Evolutionary conservation across 2,113 vertebrate species (phyloP).

Genomic region (Turnix velox): DNA sequence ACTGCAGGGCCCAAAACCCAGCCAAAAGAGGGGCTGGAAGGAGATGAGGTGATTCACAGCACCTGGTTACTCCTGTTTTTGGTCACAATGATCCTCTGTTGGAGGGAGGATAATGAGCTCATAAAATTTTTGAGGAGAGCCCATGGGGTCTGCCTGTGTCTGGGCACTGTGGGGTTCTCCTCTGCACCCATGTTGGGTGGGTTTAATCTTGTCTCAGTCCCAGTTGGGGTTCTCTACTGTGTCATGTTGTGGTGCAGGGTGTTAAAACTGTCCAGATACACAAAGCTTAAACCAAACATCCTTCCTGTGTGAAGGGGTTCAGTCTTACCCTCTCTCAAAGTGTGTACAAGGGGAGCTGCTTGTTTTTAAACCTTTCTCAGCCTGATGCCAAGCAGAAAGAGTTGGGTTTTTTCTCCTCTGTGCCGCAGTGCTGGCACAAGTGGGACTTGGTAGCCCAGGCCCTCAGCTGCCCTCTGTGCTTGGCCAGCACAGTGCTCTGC

Average conservation of each 20-base stretch:
- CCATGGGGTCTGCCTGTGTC: rapidly evolving
- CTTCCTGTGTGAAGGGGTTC: rapidly evolving
- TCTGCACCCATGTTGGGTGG: not conserved
- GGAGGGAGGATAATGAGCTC: not conserved
- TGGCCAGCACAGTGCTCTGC: not conserved
- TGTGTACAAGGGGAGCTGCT: rapidly evolving
- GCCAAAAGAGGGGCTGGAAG: too few relatives aligned
- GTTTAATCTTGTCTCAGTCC: not conserved
- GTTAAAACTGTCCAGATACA: rapidly evolving
- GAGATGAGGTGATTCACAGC: not conserved
- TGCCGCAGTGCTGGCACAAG: not conserved
- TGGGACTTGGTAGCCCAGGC: not conserved
- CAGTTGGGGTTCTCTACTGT: not conserved
- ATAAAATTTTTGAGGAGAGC: not conserved
- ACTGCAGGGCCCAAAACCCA: not conserved
- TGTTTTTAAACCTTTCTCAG: too few relatives aligned
- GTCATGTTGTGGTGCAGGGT: rapidly evolving
- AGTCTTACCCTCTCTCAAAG: rapidly evolving
- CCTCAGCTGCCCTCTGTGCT: not conserved
- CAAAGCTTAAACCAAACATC: rapidly evolving
- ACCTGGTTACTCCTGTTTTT: not conserved
- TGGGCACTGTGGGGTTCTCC: not conserved
- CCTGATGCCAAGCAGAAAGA: not conserved
- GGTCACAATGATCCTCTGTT: not conserved
- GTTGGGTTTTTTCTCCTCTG: rapidly evolving